Conservation (phyloP, 2,797 vertebrate species). For the Cichlasoma orientale region DNA sequence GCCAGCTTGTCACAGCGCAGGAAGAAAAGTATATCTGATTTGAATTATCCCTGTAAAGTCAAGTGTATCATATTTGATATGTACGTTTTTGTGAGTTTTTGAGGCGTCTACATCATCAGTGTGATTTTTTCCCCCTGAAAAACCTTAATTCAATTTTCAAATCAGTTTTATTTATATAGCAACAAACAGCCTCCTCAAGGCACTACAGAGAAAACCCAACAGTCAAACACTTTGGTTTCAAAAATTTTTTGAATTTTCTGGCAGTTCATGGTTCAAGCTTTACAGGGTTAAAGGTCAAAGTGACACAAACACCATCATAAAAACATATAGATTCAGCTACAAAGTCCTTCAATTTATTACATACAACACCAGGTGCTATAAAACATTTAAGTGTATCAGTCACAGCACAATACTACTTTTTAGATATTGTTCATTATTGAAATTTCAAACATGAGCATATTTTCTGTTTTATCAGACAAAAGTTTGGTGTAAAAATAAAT, state of each 20-base stretch:
- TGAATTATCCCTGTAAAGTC: background rate
- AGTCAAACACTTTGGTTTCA: too few relatives aligned
- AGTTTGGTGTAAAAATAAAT: conserved; percentile 52
- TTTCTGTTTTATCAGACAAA: conserved; percentile 40
- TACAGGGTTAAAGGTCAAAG: background rate
- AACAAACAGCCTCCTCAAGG: too few relatives aligned
- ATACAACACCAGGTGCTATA: background rate
- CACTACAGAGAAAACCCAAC: too few relatives aligned
- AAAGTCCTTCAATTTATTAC: background rate
- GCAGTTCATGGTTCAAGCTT: too few relatives aligned
- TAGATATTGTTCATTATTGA: conserved; percentile 37
- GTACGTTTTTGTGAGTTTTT: too few relatives aligned
- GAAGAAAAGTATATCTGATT: background rate
- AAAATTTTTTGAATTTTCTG: too few relatives aligned
- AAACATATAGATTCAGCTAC: background rate
- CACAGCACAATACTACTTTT: background rate
- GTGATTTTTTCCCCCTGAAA: too few relatives aligned
- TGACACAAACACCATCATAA: background rate
- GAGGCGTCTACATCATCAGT: too few relatives aligned
- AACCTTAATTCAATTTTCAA: too few relatives aligned
- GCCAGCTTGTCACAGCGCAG: background rate
- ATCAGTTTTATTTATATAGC: too few relatives aligned
- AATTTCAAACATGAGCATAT: conserved; percentile 49
- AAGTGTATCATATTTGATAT: too few relatives aligned
- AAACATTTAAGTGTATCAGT: background rate